Evolutionary conservation across 2,113 vertebrate genomes (phyloP).

Genomic region (Tiliqua scincoides): DNA sequence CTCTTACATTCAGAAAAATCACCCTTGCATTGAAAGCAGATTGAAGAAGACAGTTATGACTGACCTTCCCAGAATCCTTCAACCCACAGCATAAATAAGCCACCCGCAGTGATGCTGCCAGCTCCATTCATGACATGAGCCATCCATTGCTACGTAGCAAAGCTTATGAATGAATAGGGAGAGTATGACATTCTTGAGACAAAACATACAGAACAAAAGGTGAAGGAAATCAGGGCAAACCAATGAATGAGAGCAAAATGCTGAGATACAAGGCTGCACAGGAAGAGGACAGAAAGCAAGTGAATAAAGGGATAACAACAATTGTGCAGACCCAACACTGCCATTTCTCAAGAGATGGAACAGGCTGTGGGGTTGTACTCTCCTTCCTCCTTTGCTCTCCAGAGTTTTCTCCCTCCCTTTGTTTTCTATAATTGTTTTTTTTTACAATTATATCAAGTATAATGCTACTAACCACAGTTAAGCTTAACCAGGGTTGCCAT

Average conservation of each 20-base stretch:
- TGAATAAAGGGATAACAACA: background rate
- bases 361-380: background rate
- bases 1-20: slow-evolving; percentile 27
- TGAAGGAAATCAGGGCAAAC: slow-evolving; percentile 18
- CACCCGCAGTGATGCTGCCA: slow-evolving; percentile 5
- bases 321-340: background rate
- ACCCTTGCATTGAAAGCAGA: slow-evolving; percentile 17
- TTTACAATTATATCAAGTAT: background rate
- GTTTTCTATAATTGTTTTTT: too few relatives aligned
- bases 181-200: slow-evolving; percentile 41
- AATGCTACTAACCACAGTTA: background rate
- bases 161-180: slow-evolving; percentile 41
- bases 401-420: background rate
- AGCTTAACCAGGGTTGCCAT: background rate
- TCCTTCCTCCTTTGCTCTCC: background rate
- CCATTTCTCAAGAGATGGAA: background rate
- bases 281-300: slow-evolving; percentile 13
- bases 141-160: background rate
- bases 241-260: background rate
- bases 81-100: background rate
- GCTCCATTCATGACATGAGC: slow-evolving; percentile 17
- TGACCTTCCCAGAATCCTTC: background rate
- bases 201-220: slow-evolving; percentile 36
- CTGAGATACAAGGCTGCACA: background rate
- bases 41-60: slow-evolving; percentile 34